A percentile compares a stretch with the other conserved stretches of the same genome.
These are phyloP conservation scores for Oxyruncus cristatus DNA, from an alignment of 2,113 vertebrate species.

Conservation along the genomic window DNA sequence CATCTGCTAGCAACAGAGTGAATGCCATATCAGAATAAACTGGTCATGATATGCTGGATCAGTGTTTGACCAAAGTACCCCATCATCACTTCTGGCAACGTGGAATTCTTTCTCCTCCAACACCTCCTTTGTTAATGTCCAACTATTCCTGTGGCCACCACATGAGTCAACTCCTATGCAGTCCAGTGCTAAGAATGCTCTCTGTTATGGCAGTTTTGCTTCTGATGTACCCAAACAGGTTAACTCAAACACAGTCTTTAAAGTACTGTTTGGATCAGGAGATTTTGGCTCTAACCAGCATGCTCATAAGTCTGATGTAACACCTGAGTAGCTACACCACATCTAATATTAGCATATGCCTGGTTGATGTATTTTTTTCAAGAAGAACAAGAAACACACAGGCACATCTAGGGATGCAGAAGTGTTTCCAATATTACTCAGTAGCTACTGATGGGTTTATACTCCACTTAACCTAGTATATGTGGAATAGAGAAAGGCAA, in stretches of 20 bases:
- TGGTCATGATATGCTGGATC: too few species aligned
- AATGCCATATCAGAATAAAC: not conserved
- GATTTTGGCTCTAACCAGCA: not conserved
- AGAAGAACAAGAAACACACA: not conserved
- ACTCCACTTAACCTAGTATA: not conserved
- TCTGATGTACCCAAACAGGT: not conserved
- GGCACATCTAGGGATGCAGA: not conserved
- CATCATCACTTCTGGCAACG: not conserved
- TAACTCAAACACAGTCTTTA: not conserved
- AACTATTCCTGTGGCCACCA: not conserved
- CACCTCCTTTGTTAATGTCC: not conserved
- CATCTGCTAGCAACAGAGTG: not conserved
- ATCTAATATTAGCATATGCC: not conserved
- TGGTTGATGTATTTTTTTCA: not conserved
- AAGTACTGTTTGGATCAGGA: not conserved
- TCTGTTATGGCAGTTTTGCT: not conserved
- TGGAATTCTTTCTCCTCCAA: not conserved
- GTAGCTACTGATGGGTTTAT: not conserved
- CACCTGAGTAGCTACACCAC: not conserved
- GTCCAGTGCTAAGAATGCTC: not conserved
- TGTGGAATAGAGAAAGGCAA: not conserved
- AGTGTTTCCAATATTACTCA: not conserved
- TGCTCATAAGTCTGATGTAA: not conserved
- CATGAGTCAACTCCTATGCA: not conserved
- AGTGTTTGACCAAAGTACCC: not conserved